phyloP scores from a whole-genome alignment of 2,888 invertebrate species.

The Philonicus albiceps region DNA sequence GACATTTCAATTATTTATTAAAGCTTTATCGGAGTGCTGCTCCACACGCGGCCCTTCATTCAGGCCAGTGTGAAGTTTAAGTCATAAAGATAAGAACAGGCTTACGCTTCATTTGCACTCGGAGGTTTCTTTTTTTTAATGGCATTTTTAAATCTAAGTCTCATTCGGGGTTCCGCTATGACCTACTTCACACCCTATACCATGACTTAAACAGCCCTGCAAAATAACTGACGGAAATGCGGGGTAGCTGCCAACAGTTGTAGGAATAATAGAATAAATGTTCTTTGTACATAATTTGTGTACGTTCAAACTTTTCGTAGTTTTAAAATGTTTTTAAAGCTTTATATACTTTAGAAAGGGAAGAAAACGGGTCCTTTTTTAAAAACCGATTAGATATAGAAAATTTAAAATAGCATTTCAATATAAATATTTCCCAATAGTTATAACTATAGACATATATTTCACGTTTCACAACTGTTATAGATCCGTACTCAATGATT shows the following conservation, averaged over 20 bases:
- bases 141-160: background rate
- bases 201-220: background rate
- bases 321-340: no score
- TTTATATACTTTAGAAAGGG: no score
- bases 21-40: background rate
- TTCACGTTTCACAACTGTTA: no score
- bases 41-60: background rate
- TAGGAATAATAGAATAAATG: background rate
- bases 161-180: background rate
- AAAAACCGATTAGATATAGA: no score
- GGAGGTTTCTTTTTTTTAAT: background rate
- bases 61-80: background rate
- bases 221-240: background rate
- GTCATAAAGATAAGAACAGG: background rate
- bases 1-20: background rate
- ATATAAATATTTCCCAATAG: no score
- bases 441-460: no score
- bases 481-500: no score
- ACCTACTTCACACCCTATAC: background rate
- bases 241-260: background rate
- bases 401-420: no score
- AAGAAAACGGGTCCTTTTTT: no score
- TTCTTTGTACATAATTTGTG: background rate
- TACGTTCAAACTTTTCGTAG: no score
- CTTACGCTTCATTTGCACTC: background rate